Evolutionary conservation across 2,113 vertebrate species (phyloP), one percentile per base, ranked within the genome.

Genomic region (Galemys pyrenaicus): DNA sequence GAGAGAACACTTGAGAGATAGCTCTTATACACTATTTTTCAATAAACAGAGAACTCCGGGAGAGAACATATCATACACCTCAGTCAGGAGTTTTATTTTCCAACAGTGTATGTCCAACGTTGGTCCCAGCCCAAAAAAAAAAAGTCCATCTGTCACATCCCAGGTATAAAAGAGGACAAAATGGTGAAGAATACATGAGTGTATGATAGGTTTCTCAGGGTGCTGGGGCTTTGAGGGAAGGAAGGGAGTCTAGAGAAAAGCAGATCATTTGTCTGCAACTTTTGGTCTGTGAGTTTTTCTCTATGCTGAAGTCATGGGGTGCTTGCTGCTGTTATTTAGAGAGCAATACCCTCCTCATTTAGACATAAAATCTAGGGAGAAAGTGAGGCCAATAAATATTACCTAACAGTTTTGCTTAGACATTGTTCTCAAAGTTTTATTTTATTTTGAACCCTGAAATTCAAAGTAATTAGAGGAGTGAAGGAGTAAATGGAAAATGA

Each of bases 251-350:
- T 51, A 35, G n/a, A 41, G 51, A 93, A 78, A 67, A n/a, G 62
- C 41, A 91, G 60, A 46, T 82, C 28, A 19, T 88, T 83, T 78
- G n/a, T 87, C 54, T 92, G 28, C 75, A 86, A 39, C 30, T 32
- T 67, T 90, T 2, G 0, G 26, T 60, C 41, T 94, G 78, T 64
- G 91, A 94, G 68, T 46, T 90, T 62, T 96, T 37, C 74, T 3
- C 2, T 54, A 32, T 16, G 5, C n/a, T 17, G 79, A 54, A 80
- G 62, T 46, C 54, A 75, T 37, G 39, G 46, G 19, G 44, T 95
- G 89, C 94, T 95, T 91, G 89, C 75, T 91, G 78, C 81, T 83
- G 49, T 91, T 95, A 97, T 96, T 96, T 96, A 94, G 56, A 83
- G 78, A 89, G 54, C 81, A 96, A 88, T 93, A 91, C 0, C 92